Evolutionary conservation across 2,113 vertebrate species (phyloP).

Genomic region (Raja brachyura): DNA sequence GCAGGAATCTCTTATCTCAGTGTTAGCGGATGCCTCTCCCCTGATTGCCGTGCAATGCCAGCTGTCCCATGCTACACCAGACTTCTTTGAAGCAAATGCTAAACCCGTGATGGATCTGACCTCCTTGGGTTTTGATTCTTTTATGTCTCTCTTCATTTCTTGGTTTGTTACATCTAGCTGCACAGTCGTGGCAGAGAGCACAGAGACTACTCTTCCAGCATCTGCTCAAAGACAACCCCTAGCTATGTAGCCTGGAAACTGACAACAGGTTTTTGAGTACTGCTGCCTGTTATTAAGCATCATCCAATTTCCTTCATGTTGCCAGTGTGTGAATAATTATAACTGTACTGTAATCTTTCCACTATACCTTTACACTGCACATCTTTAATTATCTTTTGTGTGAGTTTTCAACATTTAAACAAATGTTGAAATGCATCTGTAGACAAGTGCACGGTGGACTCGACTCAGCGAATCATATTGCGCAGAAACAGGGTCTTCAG

Average conservation of each 20-base stretch:
- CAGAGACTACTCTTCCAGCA: constrained; percentile 58
- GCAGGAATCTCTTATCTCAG: constrained; percentile 90
- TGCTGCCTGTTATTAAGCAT: not conserved
- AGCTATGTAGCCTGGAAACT: not conserved
- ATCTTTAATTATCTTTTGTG: not conserved
- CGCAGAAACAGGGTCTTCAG: too few species aligned
- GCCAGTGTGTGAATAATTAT: not conserved
- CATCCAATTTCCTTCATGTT: not conserved
- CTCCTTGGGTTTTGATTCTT: constrained; percentile 92
- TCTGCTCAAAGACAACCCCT: constrained; percentile 23
- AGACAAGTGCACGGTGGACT: too few species aligned
- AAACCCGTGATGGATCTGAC: constrained; percentile 97
- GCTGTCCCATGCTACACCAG: constrained; percentile 97
- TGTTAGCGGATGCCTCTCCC: constrained; percentile 75
- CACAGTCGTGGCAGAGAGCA: constrained; percentile 64
- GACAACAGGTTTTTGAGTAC: not conserved
- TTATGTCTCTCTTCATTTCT: constrained; percentile 98
- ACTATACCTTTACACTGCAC: not conserved
- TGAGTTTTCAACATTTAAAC: not conserved
- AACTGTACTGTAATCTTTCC: not conserved
- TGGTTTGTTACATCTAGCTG: constrained; percentile 79
- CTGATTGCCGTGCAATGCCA: constrained; percentile 97
- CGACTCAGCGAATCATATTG: too few species aligned
- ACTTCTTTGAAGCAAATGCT: constrained; percentile 95
- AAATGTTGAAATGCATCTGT: not conserved